phyloP scores from a whole-genome alignment of 1,140 invertebrate species.

The Branchinecta lindahli region DNA sequence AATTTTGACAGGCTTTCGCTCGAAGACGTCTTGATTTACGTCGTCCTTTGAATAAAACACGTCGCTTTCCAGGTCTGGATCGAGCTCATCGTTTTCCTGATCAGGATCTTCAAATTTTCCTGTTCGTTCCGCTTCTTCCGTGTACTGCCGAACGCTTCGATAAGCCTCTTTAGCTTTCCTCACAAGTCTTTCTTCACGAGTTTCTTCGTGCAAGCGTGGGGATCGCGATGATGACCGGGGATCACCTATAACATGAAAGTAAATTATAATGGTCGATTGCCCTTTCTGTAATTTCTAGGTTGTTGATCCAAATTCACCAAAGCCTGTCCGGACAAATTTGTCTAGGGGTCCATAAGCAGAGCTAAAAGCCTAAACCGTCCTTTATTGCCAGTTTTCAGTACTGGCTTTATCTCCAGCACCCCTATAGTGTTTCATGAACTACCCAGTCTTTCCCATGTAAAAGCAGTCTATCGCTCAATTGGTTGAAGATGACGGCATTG shows the following conservation, averaged over 20 bases:
- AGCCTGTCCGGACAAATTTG: too few relatives aligned
- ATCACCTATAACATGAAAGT: neutral
- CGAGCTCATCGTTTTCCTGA: neutral
- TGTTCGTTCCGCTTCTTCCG: neutral
- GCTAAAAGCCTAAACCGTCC: too few relatives aligned
- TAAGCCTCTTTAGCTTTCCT: neutral
- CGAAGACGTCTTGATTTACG: neutral
- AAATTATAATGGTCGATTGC: too few relatives aligned
- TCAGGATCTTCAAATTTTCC: conserved; percentile 3
- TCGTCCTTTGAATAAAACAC: neutral
- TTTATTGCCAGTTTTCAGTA: too few relatives aligned
- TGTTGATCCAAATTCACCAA: too few relatives aligned
- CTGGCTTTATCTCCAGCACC: too few relatives aligned
- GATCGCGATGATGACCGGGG: neutral
- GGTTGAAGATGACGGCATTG: too few relatives aligned
- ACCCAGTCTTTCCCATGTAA: too few relatives aligned
- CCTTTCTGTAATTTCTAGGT: too few relatives aligned
- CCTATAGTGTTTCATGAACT: too few relatives aligned
- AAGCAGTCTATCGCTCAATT: too few relatives aligned
- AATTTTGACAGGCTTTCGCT: neutral
- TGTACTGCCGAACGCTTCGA: neutral
- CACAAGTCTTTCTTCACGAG: neutral
- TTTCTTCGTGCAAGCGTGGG: neutral
- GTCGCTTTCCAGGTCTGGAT: neutral
- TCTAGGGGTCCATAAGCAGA: too few relatives aligned